Base-by-base conservation (phyloP, 2,113 vertebrate genomes). In the Hypocryptadius cinnamomeus region DNA sequence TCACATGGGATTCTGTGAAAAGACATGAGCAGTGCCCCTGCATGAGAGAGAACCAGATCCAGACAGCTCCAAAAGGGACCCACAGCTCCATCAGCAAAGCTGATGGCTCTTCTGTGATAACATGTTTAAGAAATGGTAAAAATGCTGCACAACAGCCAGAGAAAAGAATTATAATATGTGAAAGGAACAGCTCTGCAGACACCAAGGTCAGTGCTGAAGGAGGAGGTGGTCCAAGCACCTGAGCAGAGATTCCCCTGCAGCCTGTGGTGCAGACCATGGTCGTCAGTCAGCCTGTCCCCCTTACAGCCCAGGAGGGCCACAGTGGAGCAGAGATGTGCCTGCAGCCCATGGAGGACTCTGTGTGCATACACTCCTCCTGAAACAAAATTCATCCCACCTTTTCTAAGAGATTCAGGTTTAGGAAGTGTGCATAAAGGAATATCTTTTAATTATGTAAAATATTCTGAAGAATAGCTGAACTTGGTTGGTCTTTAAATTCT, bases 261-360 rank as follows among this genome's bases (percentile, higher is more conserved):
- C 3, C 42, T 9, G 10, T 31, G 42, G 17, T 27, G 25, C 73
- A 71, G 30, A 27, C 48, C 76, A 42, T 2, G 2, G 22, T 65
- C 22, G 22, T 65, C 22, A 50, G 27, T 13, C 31, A 80, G 68
- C 27, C 37, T 57, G 37, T 11, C 15, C 37, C 27, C 3, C 27
- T 44, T 11, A 33, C 18, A 80, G 27, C 37, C 31, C 33, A 70
- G 10, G 23, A 64, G 16, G 22, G 6, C 11, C 33, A 33, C 1
- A 0, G 27, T 10, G 18, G 37, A 88, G 19, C 10, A 60, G 24
- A 35, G 10, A 9, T 10, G 10, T 1, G 4, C 39, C 16, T 40
- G 25, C 56, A 82, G 61, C 54, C 50, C 5, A 0, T 1, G 6
- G 19, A 78, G 6, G 25, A 47, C 17, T 18, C 17, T 56, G 6